A percentile compares a stretch with the other conserved stretches of the same genome.
Evolutionary conservation across 2,797 vertebrate species (phyloP).

Genomic region (Delichon dasypus): DNA sequence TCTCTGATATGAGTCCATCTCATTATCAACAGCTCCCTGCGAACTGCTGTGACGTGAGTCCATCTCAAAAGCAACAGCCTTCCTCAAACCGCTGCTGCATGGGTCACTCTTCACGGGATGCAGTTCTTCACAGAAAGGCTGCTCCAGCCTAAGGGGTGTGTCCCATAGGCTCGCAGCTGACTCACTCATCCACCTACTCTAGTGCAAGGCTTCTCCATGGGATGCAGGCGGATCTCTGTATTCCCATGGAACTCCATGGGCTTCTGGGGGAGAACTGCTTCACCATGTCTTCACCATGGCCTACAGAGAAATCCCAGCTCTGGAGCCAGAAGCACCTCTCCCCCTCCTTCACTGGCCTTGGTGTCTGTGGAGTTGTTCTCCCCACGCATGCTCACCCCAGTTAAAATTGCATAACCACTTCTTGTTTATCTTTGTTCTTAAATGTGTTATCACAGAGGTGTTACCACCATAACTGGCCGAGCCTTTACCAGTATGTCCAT

Average conservation of each 20-base stretch:
- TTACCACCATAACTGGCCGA: not conserved
- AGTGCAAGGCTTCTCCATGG: accelerated
- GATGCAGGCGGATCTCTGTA: not conserved
- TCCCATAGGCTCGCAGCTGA: not conserved
- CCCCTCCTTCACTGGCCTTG: not conserved
- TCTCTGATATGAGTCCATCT: not conserved
- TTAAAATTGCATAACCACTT: not conserved
- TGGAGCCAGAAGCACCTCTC: not conserved
- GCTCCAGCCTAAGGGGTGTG: not conserved
- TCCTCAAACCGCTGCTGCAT: not conserved
- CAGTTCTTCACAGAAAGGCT: not conserved
- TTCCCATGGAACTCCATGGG: not conserved
- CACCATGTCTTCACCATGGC: not conserved
- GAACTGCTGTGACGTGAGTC: not conserved
- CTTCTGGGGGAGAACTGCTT: not conserved
- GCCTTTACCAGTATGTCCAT: not conserved
- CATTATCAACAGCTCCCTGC: not conserved
- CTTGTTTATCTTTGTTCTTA: not conserved
- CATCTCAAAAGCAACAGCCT: not conserved
- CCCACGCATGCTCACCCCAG: not conserved
- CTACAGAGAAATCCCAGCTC: not conserved
- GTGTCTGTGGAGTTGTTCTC: not conserved
- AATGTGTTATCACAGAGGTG: not conserved
- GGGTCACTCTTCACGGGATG: accelerated
- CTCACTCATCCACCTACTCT: not conserved